Conservation (phyloP, 2,888 invertebrate genomes). For the Eupithecia centaureata region DNA sequence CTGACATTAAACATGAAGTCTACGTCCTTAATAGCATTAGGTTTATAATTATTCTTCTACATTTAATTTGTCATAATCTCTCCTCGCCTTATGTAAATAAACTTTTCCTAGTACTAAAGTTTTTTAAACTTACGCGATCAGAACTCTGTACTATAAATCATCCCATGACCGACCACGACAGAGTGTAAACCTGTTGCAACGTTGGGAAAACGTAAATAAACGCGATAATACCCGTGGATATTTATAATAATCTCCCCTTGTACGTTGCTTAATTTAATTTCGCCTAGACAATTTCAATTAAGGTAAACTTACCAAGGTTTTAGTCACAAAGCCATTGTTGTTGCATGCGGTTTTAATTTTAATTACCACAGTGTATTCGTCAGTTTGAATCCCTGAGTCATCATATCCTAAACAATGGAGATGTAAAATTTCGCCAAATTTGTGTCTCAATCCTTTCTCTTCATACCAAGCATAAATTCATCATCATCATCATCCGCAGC, state of each 20-base stretch:
- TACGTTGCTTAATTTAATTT: not conserved
- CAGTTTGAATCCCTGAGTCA: not conserved
- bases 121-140: no score
- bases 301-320: conserved; percentile 1
- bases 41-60: no score
- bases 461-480: conserved; percentile 1
- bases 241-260: not conserved
- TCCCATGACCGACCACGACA: no score
- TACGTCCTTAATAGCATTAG: no score
- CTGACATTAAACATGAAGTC: not conserved
- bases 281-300: not conserved
- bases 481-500: no score
- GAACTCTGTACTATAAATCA: no score
- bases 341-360: not conserved
- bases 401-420: not conserved
- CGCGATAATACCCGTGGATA: no score
- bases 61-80: no score
- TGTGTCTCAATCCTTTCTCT: conserved; percentile 1
- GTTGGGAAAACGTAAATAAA: no score
- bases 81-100: no score
- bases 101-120: no score
- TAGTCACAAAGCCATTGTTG: conserved; percentile 26
- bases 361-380: conserved; percentile 2
- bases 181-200: no score
- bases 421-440: conserved; percentile 1